Conservation (phyloP, 2,113 vertebrate genomes). For the Poicephalus meyeri region DNA sequence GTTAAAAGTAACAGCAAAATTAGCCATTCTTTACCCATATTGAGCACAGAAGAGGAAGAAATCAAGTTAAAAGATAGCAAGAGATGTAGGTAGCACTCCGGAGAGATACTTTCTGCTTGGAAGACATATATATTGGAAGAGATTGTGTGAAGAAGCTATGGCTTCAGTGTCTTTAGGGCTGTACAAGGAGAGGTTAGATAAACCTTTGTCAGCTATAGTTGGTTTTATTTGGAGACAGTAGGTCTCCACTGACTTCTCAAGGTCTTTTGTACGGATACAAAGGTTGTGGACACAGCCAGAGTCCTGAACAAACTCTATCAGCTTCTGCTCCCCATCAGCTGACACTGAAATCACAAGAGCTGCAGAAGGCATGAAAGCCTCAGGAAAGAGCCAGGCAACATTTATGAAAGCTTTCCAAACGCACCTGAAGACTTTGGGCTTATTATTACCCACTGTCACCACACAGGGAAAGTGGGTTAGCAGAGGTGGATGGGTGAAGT, state of each 20-base stretch:
- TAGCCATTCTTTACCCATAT: not conserved
- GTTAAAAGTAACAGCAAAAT: not conserved
- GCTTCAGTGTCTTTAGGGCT: not conserved
- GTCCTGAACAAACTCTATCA: not conserved
- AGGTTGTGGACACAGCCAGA: not conserved
- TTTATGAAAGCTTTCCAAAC: not conserved
- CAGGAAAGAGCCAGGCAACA: not conserved
- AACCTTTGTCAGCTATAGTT: not conserved
- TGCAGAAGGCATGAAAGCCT: not conserved
- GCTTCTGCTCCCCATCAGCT: not conserved
- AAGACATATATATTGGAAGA: not conserved
- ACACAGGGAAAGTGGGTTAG: not conserved
- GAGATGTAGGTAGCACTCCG: not conserved
- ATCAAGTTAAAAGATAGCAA: not conserved
- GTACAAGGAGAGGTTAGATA: not conserved
- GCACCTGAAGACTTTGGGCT: not conserved
- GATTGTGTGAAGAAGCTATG: not conserved
- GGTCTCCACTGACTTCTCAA: not conserved
- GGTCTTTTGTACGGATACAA: not conserved
- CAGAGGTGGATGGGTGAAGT: not conserved
- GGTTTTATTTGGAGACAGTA: not conserved
- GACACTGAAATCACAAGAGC: not conserved
- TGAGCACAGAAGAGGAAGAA: not conserved
- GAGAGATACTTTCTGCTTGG: not conserved
- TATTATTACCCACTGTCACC: not conserved